Conservation (phyloP, 2,888 invertebrate species). For the Candidula unifasciata region DNA sequence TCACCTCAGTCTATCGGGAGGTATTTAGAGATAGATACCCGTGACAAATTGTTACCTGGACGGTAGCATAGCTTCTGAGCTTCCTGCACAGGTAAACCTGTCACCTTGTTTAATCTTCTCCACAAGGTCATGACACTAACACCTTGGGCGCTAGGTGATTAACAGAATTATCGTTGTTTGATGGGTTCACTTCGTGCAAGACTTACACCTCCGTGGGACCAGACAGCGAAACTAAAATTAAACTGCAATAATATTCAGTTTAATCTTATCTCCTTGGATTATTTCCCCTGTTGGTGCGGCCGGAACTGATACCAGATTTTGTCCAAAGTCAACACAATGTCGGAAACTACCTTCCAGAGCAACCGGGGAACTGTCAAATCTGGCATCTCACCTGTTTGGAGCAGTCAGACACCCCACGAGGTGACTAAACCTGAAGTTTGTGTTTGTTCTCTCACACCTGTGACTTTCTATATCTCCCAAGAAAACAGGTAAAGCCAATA, state of each 20-base stretch:
- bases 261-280: conserved; percentile 28
- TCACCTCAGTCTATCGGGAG: no score
- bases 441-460: conserved; percentile 35
- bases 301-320: background rate
- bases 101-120: background rate
- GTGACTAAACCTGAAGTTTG: background rate
- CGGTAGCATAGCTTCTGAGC: no score
- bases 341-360: background rate
- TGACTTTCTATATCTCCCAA: background rate
- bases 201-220: no score
- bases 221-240: background rate
- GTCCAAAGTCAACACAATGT: conserved; percentile 10
- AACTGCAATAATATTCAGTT: conserved; percentile 16
- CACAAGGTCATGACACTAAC: background rate
- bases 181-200: conserved; percentile 20
- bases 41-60: no score
- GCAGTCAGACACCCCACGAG: background rate
- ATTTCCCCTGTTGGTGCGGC: background rate
- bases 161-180: conserved; percentile 30
- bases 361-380: background rate
- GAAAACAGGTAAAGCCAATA: background rate
- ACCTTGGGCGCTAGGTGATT: background rate
- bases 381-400: background rate
- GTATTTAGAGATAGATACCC: no score
- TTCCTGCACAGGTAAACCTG: background rate